Evolutionary conservation across 2,113 vertebrate genomes (phyloP).

Genomic region (Planiliza haematocheilus): DNA sequence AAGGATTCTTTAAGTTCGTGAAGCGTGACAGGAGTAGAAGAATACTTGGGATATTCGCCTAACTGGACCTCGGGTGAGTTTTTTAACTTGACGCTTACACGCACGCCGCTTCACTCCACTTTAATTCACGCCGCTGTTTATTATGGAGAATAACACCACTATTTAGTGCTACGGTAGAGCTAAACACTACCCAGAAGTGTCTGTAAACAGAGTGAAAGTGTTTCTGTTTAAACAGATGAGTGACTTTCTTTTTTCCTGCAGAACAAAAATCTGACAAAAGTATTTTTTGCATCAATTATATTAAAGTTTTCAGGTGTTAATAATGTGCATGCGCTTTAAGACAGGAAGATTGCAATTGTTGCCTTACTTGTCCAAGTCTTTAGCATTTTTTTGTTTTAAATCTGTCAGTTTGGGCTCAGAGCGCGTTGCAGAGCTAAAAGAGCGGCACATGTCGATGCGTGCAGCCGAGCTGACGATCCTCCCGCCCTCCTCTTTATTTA

Average conservation of each 20-base stretch:
- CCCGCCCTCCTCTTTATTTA: conserved; percentile 1
- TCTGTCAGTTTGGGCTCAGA: conserved; percentile 9
- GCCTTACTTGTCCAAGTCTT: neutral
- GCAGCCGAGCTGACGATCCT: conserved; percentile 22
- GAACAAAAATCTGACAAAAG: neutral
- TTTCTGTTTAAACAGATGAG: neutral
- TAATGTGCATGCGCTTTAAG: neutral
- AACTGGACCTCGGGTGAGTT: conserved; percentile 70
- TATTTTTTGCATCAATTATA: neutral
- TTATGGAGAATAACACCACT: conserved; percentile 23
- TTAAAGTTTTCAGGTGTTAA: neutral
- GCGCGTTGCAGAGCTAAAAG: too few relatives aligned
- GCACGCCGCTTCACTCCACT: conserved; percentile 4
- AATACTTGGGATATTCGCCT: conserved; percentile 32
- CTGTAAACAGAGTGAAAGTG: conserved; percentile 18
- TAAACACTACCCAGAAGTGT: conserved; percentile 16
- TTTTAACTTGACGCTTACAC: neutral
- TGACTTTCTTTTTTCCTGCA: neutral
- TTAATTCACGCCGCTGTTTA: conserved; percentile 24
- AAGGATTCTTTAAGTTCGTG: conserved; percentile 55
- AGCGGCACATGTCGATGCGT: conserved; percentile 58
- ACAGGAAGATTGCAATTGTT: too few relatives aligned
- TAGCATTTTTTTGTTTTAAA: neutral
- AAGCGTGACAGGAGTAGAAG: conserved; percentile 42
- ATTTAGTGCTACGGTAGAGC: conserved; percentile 28